Conservation (phyloP, 2,113 vertebrate genomes). For the Tyto alba region DNA sequence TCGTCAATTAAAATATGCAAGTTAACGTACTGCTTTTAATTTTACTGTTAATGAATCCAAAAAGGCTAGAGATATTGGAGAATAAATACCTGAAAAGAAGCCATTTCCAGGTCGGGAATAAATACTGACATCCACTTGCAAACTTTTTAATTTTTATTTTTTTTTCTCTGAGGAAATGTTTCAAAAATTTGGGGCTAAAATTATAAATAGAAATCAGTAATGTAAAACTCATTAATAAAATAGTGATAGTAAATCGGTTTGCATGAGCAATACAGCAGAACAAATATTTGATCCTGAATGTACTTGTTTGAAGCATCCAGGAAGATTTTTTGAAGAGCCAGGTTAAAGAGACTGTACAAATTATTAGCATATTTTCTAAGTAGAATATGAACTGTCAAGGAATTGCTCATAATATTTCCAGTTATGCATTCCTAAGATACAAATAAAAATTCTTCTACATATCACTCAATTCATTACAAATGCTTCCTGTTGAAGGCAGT, state of each 20-base stretch:
- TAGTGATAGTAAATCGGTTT: not conserved
- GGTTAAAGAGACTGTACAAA: not conserved
- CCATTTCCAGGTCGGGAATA: not conserved
- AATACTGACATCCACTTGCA: not conserved
- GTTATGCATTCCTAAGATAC: slow-evolving; percentile 5
- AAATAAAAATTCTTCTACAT: slow-evolving; percentile 16
- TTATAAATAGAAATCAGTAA: not conserved
- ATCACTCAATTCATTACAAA: not conserved
- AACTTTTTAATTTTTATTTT: not conserved
- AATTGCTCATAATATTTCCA: slow-evolving; percentile 30
- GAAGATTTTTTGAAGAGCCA: not conserved
- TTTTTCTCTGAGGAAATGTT: not conserved
- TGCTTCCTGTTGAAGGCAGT: not conserved
- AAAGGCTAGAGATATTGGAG: not conserved
- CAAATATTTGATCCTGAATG: not conserved
- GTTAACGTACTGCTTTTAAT: not conserved
- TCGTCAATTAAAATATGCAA: not conserved
- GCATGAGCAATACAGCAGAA: not conserved
- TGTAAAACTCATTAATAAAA: not conserved
- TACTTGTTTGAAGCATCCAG: not conserved
- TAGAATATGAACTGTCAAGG: slow-evolving; percentile 26
- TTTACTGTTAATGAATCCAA: not conserved
- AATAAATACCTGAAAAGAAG: not conserved
- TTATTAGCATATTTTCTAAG: slow-evolving; percentile 40
- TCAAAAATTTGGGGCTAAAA: not conserved